Evolutionary conservation across 2,797 vertebrate genomes (phyloP).

Genomic region (Cottoperca gobio): DNA sequence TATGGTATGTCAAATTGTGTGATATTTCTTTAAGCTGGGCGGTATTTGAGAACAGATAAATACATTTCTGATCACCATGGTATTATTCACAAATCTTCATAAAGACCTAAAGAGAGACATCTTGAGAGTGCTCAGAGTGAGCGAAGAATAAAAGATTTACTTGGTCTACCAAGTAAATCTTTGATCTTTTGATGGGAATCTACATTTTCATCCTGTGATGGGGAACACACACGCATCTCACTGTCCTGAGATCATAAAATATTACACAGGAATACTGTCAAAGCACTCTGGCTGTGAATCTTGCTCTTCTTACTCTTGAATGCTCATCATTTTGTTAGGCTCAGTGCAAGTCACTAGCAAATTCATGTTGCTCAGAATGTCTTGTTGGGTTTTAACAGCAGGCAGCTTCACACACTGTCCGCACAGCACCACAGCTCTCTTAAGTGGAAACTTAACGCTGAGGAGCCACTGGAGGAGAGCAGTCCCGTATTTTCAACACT

Average conservation of each 20-base stretch:
- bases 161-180: too few relatives aligned
- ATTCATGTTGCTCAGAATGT: conserved; percentile 23
- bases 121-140: not conserved
- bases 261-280: not conserved
- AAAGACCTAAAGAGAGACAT: not conserved
- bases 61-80: not conserved
- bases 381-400: conserved; percentile 26
- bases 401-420: conserved; percentile 36
- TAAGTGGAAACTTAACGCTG: conserved; percentile 2
- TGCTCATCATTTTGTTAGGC: conserved; percentile 16
- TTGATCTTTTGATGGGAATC: not conserved
- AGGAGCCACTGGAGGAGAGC: conserved; percentile 22
- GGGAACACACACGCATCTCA: not conserved
- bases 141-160: conserved; percentile 6
- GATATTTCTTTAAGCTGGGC: not conserved
- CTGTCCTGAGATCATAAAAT: not conserved
- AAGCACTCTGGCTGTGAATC: not conserved
- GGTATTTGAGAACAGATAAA: not conserved
- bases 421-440: conserved; percentile 14
- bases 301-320: conserved; percentile 7
- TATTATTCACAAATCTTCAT: not conserved
- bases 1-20: not conserved
- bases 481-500: not conserved
- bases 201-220: conserved; percentile 5
- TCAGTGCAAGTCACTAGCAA: not conserved